phyloP scores from a whole-genome alignment of 2,888 invertebrate species.

The Phymatocera aterrima region DNA sequence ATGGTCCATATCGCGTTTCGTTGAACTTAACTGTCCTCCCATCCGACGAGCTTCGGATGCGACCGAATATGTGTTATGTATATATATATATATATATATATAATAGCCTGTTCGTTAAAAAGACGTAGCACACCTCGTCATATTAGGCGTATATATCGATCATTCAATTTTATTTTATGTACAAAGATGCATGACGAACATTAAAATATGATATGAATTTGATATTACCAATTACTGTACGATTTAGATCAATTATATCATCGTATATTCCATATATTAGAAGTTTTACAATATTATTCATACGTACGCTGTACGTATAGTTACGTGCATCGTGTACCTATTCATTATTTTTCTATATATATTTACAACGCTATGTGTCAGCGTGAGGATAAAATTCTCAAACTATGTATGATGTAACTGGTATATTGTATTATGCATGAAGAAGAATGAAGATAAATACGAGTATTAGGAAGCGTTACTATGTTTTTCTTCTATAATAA shows the following conservation, averaged over 20 bases:
- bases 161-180: slow-evolving; percentile 9
- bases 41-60: background rate
- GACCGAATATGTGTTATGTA: background rate
- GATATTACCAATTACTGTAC: slow-evolving; percentile 39
- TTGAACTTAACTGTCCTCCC: no score
- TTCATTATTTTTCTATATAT: background rate
- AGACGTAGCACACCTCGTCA: slow-evolving; percentile 7
- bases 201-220: slow-evolving; percentile 46
- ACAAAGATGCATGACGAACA: slow-evolving; percentile 39
- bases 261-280: slow-evolving; percentile 8
- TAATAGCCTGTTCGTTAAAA: no score
- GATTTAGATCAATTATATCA: slow-evolving; percentile 37
- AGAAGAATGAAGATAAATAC: background rate
- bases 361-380: slow-evolving; percentile 32
- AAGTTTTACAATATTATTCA: slow-evolving; percentile 2
- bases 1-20: slow-evolving; percentile 5
- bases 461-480: background rate
- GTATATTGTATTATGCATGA: background rate
- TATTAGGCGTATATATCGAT: background rate
- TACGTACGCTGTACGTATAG: background rate
- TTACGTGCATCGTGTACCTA: no score
- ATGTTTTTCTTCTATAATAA: no score
- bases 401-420: background rate
- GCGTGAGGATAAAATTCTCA: slow-evolving; percentile 7
- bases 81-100: background rate